Conservation (phyloP, 2,113 vertebrate genomes). For the Polypterus bichir region DNA sequence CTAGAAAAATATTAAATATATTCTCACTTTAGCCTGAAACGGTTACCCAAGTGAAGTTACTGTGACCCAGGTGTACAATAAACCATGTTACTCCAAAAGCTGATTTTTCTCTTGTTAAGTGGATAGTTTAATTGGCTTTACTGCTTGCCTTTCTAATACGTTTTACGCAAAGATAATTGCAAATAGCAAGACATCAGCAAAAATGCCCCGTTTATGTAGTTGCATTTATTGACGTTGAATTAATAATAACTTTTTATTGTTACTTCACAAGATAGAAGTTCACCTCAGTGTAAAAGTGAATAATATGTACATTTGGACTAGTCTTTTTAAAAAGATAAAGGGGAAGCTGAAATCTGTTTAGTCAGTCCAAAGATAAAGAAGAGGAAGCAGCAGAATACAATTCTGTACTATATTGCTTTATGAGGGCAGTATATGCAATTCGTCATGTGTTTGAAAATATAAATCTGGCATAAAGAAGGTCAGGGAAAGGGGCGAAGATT, state of each 20-base stretch:
- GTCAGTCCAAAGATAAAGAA: no score
- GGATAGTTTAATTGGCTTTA: conserved; percentile 5
- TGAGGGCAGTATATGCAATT: conserved; percentile 15
- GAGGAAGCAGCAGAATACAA: no score
- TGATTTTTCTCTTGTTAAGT: neutral
- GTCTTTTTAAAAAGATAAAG: no score
- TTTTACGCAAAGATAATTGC: neutral
- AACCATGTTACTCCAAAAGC: neutral
- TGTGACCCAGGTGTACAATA: conserved; percentile 1
- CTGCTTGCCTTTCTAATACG: neutral
- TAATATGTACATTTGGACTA: no score
- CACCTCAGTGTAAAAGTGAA: no score
- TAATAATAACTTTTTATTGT: no score
- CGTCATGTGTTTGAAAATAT: conserved; percentile 17
- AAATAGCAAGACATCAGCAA: conserved; percentile 2
- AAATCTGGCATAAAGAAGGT: conserved; percentile 35
- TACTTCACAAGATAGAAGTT: no score
- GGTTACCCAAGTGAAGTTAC: neutral
- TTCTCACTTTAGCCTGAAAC: neutral
- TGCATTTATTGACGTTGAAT: no score
- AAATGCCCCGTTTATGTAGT: no score
- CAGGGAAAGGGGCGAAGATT: conserved; percentile 35
- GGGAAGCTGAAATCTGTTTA: no score
- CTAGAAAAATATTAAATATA: neutral
- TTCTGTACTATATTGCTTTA: no score